Base-by-base conservation (phyloP, 2,113 vertebrate genomes). In the Cromileptes altivelis region DNA sequence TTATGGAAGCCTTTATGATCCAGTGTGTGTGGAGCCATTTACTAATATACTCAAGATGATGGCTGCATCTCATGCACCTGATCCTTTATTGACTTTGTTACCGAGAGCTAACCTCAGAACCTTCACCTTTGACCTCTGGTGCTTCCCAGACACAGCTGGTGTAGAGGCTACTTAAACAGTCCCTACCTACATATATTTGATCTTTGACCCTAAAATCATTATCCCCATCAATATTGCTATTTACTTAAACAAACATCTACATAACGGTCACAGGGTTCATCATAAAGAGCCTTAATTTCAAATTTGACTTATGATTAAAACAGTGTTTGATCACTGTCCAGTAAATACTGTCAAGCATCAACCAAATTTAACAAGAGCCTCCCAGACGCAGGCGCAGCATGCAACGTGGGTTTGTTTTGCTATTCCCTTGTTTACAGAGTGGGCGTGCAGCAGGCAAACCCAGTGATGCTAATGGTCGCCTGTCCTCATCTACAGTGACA, bases 51-150 rank as follows among this genome's bases (percentile, higher is more conserved):
- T 76, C 40, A 53, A 62, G 47, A 74, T 56, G 45, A 79, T 62
- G n/a, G 71, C 56, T 30, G 40, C 1, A 37, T 63, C 79, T 79
- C 62, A 18, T 65, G 75, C 86, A 92, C 56, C 91, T 90, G 85
- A 87, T 86, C 88, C 87, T 79, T 70, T 82, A 88, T 88, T 88
- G 85, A 81, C 73, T 82, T 85, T 82, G 69, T 81, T 67, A 65
- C 78, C 53, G 70, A 79, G 47, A 65, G 27, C 67, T 50, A 40
- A 76, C 76, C 70, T 60, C 70, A 30, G 23, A 72, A 60, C 64
- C 33, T 30, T 89, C 83, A 84, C 84, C 86, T 90, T 75, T 91
- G 78, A 89, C 88, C 87, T 57, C 40, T 74, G 55, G 21, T n/a
- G 30, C 77, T 21, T 62, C 71, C 74, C 47, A 33, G 71, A 56